These are phyloP conservation scores for Petrocephalus microphthalmus DNA, from an alignment of 2,113 vertebrate genomes.

Conservation along the genomic window DNA sequence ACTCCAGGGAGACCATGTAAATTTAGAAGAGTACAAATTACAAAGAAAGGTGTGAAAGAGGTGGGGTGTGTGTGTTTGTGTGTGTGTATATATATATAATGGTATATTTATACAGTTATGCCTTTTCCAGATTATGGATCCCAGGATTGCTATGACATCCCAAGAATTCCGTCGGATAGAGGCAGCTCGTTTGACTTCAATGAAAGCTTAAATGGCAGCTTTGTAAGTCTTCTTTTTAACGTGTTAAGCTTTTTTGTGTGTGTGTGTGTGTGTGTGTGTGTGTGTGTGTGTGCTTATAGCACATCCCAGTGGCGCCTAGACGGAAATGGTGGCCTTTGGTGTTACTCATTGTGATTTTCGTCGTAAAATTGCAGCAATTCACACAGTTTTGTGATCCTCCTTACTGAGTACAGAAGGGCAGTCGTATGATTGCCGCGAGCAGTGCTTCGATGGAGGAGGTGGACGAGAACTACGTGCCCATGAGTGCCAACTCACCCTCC, in stretches of 20 bases:
- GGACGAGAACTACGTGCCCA: constrained; percentile 96
- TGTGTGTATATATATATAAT: no score
- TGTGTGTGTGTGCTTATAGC: no score
- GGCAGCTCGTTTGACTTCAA: constrained; percentile 80
- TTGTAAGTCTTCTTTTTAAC: constrained; percentile 72
- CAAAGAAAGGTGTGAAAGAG: background rate
- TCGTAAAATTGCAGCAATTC: background rate
- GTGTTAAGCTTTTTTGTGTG: no score
- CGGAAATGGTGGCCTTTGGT: background rate
- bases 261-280: no score
- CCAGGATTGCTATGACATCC: constrained; percentile 96
- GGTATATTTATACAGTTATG: background rate
- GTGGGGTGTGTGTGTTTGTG: background rate
- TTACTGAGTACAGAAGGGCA: constrained; percentile 78
- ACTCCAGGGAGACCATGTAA: background rate
- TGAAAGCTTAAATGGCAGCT: constrained; percentile 88
- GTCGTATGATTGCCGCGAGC: constrained; percentile 80
- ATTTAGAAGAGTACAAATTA: background rate
- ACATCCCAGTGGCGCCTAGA: background rate
- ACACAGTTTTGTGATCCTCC: background rate
- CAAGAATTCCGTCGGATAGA: constrained; percentile 85
- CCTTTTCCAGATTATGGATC: constrained; percentile 78
- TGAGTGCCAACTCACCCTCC: constrained; percentile 93
- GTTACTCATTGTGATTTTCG: background rate
- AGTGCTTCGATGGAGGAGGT: constrained; percentile 82